These are phyloP conservation scores for Zoanthus gigantus DNA, from an alignment of 92 coral and sea anemone species.

Conservation along the genomic window DNA sequence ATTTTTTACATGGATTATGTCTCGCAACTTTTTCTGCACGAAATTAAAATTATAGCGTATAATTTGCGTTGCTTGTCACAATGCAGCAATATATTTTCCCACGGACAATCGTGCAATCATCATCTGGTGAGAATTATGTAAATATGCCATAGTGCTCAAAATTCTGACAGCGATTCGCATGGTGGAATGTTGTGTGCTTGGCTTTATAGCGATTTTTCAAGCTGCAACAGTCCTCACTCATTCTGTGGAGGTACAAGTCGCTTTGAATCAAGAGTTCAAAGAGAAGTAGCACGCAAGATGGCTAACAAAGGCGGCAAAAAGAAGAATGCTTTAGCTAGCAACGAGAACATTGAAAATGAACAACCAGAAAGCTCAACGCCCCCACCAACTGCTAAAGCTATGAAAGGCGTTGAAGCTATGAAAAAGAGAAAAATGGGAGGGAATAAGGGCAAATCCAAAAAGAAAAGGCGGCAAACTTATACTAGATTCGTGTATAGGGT, in stretches of 20 bases:
- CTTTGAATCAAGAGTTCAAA: not conserved
- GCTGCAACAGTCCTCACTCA: not conserved
- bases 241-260: not conserved
- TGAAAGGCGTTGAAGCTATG: not conserved
- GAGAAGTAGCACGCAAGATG: not conserved
- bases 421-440: not conserved
- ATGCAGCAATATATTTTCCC: too few species aligned
- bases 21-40: too few species aligned
- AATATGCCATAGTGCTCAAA: too few species aligned
- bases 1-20: too few species aligned
- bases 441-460: not conserved
- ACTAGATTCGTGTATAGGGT: slow-evolving; percentile 5
- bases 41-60: too few species aligned
- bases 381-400: not conserved
- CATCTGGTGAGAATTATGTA: too few species aligned
- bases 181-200: not conserved
- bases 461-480: not conserved
- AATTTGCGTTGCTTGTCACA: too few species aligned
- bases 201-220: not conserved
- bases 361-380: not conserved
- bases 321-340: not conserved
- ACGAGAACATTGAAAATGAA: not conserved
- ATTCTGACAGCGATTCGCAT: too few species aligned
- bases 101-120: too few species aligned
- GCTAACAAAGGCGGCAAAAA: slow-evolving; percentile 5